Evolutionary conservation across 1,140 invertebrate species (phyloP).

Genomic region (Luehdorfia chinensis): DNA sequence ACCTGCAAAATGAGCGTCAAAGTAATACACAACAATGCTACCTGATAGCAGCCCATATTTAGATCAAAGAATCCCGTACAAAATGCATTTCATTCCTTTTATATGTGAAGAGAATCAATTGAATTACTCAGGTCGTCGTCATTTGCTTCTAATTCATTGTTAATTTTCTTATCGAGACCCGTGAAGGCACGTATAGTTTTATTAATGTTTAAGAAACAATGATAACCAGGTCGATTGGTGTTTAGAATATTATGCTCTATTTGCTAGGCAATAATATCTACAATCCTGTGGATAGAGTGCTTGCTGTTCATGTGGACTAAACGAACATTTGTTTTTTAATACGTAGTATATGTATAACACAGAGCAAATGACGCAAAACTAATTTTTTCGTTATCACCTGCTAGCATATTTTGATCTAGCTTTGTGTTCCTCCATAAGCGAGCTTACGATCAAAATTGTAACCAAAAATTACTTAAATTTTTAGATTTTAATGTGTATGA

Average conservation of each 20-base stretch:
- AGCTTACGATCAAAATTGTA: too few relatives aligned
- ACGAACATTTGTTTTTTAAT: slow-evolving; percentile 1
- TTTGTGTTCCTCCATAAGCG: too few relatives aligned
- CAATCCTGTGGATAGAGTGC: too few relatives aligned
- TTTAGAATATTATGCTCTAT: too few relatives aligned
- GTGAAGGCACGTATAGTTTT: slow-evolving; percentile 43
- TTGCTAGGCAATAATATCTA: too few relatives aligned
- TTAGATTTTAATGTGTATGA: too few relatives aligned
- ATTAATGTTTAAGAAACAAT: slow-evolving; percentile 10
- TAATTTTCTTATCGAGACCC: slow-evolving; percentile 16
- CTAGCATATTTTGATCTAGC: background rate
- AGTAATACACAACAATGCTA: slow-evolving; percentile 23
- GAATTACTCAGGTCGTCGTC: slow-evolving; percentile 29
- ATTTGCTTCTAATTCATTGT: slow-evolving; percentile 32
- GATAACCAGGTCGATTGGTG: too few relatives aligned
- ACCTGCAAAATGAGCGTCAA: slow-evolving; percentile 39
- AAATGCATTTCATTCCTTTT: slow-evolving; percentile 34
- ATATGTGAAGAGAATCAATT: slow-evolving; percentile 27
- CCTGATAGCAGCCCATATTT: slow-evolving; percentile 36
- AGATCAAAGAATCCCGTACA: slow-evolving; percentile 20
- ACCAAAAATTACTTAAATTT: too few relatives aligned
- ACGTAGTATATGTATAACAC: slow-evolving; percentile 5
- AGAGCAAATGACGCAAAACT: slow-evolving; percentile 3
- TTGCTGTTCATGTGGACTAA: background rate
- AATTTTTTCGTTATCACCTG: background rate